Evolutionary conservation across 1,140 invertebrate genomes (phyloP), one percentile per base, ranked within the genome.

Genomic region (Trachymyrmex septentrionalis): DNA sequence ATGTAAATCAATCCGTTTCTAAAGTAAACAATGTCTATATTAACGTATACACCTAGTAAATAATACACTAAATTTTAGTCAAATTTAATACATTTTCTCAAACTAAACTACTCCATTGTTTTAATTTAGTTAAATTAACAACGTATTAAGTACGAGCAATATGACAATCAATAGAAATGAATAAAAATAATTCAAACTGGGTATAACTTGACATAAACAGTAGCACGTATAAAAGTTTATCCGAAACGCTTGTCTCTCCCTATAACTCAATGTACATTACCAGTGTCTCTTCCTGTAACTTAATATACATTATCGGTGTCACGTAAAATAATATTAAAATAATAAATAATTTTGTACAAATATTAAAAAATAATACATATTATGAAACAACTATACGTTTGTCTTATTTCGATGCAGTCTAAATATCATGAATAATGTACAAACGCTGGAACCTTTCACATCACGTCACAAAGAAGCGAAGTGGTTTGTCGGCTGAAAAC

Each of bases 171-270:
- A 38, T 44, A 44, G 2, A 44, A 44, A 44, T 44, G 38, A 44
- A 44, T 44, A 44, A 44, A 44, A 44, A 12, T 44, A 44, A 44
- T 44, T 44, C 7, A 44, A 44, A 44, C 1, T 44, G 9, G 38
- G 2, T 44, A 10, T 38, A 44, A 44, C 1, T 44, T 44, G 9
- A 44, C 38, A 44, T 44, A 7, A 44, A 44, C 38, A 44, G 38
- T 44, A n/a, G 10, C 38, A 44, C 2, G 30, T 30, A 53, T 5
- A 53, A n/a, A 2, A 27, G 38, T 64, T 57, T 84, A 71, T 30
- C 24, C 44, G 7, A 30, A 50, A 48, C 7, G 71, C 16, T 82
- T 73, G 57, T 19, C 48, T 75, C 80, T 85, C 50, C 21, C 63
- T 50, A 16, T 50, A 50, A 50, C 48, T 2, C 9, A 50, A 50